Evolutionary conservation across 1,140 invertebrate genomes (phyloP), one percentile per base, ranked within the genome.

Genomic region (Goniozus legneri): DNA sequence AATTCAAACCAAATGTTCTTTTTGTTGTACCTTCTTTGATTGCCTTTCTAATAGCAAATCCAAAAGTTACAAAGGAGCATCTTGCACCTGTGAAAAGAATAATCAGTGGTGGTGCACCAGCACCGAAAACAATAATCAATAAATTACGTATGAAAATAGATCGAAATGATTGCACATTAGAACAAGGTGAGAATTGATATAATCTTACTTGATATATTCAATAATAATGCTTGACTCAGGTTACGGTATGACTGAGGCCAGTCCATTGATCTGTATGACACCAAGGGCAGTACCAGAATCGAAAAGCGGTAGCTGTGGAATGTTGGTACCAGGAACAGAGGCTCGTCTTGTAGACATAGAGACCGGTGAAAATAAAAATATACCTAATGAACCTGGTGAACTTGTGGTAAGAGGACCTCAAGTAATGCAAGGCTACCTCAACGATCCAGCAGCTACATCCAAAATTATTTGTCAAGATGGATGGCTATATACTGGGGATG

Each of bases 401-500:
- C 64, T 88, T 1, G 77, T 80, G 58, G 56, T 87, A 0, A 77
- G 71, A 58, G 86, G 85, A 19, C 84, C 84, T 13, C 83, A 88
- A 68, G 75, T 86, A 4, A 88, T 86, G 85, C 79, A 79, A 55
- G 87, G 88, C 0, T 92, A 92, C 67, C 78, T 77, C 21, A 81
- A 88, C 19, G 89, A 94, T 58, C 76, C 81, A n/a, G 64, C 82
- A 56, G 87, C 87, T 0, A 93, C 87, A 0, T 75, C 72, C 7
- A 82, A 88, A 24, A 85, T 81, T 1, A 75, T 92, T 14, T 79
- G 81, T 18, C 62, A 77, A 1, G 83, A 88, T 50, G 84, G 84
- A 3, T 95, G 89, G 89, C 70, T 92, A 42, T 83, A 84, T 53
- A 91, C 89, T 19, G 91, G 91, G 3, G 92, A 95, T 60, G 79